Evolutionary conservation across 2,888 invertebrate species (phyloP).

Genomic region (Sphecodes monilicornis): DNA sequence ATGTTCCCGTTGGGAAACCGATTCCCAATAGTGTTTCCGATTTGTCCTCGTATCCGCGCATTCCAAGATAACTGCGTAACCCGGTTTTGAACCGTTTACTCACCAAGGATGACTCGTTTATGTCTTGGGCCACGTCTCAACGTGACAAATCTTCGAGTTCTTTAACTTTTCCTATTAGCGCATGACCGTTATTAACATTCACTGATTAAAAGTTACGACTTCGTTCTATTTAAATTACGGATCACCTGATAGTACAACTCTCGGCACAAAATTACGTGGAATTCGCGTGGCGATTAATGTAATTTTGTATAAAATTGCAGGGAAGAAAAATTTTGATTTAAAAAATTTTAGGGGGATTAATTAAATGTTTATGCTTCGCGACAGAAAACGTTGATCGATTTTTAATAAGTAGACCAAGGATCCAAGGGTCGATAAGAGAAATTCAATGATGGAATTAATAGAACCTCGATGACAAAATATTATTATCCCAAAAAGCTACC

Average conservation of each 20-base stretch:
- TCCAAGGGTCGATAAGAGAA: too few relatives aligned
- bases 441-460: too few relatives aligned
- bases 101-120: neutral
- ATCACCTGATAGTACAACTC: neutral
- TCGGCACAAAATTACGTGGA: neutral
- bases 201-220: neutral
- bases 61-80: slow-evolving; percentile 9
- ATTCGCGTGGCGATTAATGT: too few relatives aligned
- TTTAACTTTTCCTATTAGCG: neutral
- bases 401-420: too few relatives aligned
- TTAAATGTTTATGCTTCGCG: neutral
- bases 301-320: too few relatives aligned
- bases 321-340: too few relatives aligned
- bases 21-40: neutral
- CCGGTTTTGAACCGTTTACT: neutral
- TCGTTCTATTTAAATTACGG: neutral
- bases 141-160: neutral
- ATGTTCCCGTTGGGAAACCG: neutral
- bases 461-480: too few relatives aligned
- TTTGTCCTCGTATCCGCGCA: neutral
- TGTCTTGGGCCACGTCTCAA: neutral
- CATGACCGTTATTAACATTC: neutral
- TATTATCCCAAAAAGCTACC: too few relatives aligned
- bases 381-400: neutral
- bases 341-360: too few relatives aligned